phyloP scores from a whole-genome alignment of 2,797 vertebrate species.

The Etheostoma perlongum region DNA sequence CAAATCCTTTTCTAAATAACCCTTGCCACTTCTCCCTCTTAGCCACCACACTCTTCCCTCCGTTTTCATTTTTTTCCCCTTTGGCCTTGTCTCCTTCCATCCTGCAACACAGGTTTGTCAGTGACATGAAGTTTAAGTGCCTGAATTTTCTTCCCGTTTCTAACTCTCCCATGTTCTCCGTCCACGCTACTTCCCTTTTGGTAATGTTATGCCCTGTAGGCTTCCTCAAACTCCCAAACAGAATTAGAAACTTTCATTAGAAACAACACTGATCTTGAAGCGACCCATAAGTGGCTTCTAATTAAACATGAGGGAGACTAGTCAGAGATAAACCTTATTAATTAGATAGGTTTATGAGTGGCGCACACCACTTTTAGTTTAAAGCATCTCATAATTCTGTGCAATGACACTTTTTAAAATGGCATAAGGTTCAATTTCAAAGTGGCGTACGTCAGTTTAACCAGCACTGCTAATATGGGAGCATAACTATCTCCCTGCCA shows the following conservation, averaged over 20 bases:
- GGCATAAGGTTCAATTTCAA: conserved; percentile 24
- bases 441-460: neutral
- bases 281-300: conserved; percentile 57
- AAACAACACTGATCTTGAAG: conserved; percentile 68
- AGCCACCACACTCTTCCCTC: conserved; percentile 6
- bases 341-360: conserved; percentile 63
- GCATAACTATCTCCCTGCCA: conserved; percentile 35
- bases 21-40: conserved; percentile 18
- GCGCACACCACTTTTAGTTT: conserved; percentile 35
- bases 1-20: conserved; percentile 18
- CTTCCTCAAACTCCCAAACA: conserved; percentile 60
- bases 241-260: conserved; percentile 74
- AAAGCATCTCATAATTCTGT: conserved; percentile 43
- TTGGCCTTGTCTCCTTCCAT: conserved; percentile 37
- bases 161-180: conserved; percentile 35
- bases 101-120: conserved; percentile 27
- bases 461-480: conserved; percentile 24
- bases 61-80: neutral
- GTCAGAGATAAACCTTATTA: conserved; percentile 64
- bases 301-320: conserved; percentile 61
- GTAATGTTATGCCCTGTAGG: conserved; percentile 65
- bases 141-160: conserved; percentile 22
- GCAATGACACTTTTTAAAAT: conserved; percentile 46
- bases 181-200: conserved; percentile 34
- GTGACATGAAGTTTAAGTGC: conserved; percentile 43